phyloP scores from a whole-genome alignment of 2,113 vertebrate genomes.

The Notechis scutatus region DNA sequence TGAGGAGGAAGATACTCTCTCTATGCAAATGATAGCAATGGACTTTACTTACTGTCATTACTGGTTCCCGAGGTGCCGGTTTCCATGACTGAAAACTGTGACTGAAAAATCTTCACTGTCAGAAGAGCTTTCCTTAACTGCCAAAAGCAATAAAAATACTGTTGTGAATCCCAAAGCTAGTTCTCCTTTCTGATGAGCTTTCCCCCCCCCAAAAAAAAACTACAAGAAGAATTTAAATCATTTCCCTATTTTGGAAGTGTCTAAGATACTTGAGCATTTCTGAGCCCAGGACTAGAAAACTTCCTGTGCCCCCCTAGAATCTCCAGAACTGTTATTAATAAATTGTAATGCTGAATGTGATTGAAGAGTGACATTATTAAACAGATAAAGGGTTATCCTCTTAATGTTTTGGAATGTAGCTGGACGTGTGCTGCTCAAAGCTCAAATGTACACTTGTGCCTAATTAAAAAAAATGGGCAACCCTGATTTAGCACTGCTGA shows the following conservation, averaged over 20 bases:
- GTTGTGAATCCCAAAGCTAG: background rate
- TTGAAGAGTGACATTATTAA: background rate
- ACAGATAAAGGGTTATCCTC: background rate
- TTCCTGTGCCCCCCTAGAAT: background rate
- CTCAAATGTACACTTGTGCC: background rate
- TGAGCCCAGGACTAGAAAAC: background rate
- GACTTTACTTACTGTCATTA: background rate
- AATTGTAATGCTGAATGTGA: background rate
- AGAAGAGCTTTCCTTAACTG: background rate
- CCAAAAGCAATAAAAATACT: background rate
- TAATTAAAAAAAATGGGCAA: background rate
- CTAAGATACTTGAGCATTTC: background rate
- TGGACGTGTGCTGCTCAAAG: background rate
- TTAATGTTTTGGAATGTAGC: background rate
- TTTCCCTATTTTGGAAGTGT: background rate
- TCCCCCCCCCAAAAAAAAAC: no score
- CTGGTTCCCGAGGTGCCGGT: background rate
- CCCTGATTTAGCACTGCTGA: background rate
- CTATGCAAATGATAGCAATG: background rate
- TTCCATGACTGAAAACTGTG: constrained; percentile 12
- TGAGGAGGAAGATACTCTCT: background rate
- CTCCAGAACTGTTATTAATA: background rate
- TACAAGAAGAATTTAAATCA: background rate
- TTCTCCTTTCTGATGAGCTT: background rate
- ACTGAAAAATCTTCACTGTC: constrained; percentile 1